Evolutionary conservation across 2,797 vertebrate genomes (phyloP).

Genomic region (Cryptoblepharus egeriae): DNA sequence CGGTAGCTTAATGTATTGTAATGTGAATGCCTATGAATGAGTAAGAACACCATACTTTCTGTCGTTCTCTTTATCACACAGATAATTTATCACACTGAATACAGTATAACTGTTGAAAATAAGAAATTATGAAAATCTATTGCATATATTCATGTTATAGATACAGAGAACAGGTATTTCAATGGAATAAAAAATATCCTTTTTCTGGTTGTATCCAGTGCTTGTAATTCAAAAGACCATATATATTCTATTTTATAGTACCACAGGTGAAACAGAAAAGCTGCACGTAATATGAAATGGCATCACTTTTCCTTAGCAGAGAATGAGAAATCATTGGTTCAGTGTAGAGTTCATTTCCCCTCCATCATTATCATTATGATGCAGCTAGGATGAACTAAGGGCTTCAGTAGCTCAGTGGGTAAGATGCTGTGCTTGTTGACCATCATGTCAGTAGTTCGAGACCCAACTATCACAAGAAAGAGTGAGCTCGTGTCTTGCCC

Average conservation of each 20-base stretch:
- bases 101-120: background rate
- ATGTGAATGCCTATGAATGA: constrained; percentile 35
- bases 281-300: background rate
- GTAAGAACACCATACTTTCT: background rate
- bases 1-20: constrained; percentile 21
- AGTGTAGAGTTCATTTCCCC: background rate
- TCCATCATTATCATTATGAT: background rate
- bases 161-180: background rate
- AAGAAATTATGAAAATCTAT: background rate
- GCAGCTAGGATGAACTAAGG: background rate
- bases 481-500: too few species aligned
- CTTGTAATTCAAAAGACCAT: background rate
- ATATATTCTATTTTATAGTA: background rate
- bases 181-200: background rate
- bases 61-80: background rate
- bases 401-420: too few species aligned
- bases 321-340: background rate
- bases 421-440: too few species aligned
- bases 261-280: background rate
- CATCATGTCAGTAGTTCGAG: too few species aligned
- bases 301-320: background rate
- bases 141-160: too few species aligned
- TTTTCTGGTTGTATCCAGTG: background rate
- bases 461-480: too few species aligned
- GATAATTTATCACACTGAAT: too few species aligned